Evolutionary conservation across 2,888 invertebrate species (phyloP).

Genomic region (Eumacrocentrus americanus): DNA sequence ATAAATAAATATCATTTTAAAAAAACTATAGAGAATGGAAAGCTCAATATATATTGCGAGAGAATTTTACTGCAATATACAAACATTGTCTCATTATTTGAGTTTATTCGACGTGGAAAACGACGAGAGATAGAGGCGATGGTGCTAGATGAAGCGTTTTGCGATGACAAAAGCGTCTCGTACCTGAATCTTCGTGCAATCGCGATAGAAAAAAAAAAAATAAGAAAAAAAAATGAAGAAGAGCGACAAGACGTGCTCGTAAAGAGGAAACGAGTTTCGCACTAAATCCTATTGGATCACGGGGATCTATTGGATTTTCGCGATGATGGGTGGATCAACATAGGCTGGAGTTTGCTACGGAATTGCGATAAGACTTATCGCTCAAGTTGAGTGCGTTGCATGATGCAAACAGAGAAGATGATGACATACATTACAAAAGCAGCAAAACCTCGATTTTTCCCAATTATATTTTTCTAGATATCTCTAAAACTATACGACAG

Average conservation of each 20-base stretch:
- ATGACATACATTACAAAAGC: not conserved
- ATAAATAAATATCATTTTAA: not conserved
- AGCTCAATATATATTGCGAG: not conserved
- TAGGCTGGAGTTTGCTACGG: slow-evolving; percentile 3
- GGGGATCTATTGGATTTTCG: slow-evolving; percentile 23
- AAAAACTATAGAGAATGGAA: not conserved
- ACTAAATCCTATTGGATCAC: slow-evolving; percentile 12
- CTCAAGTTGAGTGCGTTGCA: slow-evolving; percentile 7
- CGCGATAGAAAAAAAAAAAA: slow-evolving; percentile 14
- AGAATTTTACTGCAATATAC: not conserved
- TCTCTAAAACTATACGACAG: no score
- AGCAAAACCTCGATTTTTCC: not conserved
- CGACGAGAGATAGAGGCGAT: no score
- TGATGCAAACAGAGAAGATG: not conserved
- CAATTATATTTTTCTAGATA: no score
- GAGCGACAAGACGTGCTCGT: slow-evolving; percentile 13
- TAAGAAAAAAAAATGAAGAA: slow-evolving; percentile 1
- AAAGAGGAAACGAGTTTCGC: slow-evolving; percentile 19
- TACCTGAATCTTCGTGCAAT: slow-evolving; percentile 11
- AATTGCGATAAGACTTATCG: slow-evolving; percentile 19
- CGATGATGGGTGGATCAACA: slow-evolving; percentile 18
- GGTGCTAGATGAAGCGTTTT: slow-evolving; percentile 9
- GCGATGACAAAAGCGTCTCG: slow-evolving; percentile 13
- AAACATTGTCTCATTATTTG: not conserved
- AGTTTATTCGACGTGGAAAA: not conserved